A percentile compares a stretch with the other conserved stretches of the same genome.
These are phyloP conservation scores for Spongilla lacustris DNA, from an alignment of 37 sponge, comb jelly and placozoan species.

Conservation along the genomic window DNA sequence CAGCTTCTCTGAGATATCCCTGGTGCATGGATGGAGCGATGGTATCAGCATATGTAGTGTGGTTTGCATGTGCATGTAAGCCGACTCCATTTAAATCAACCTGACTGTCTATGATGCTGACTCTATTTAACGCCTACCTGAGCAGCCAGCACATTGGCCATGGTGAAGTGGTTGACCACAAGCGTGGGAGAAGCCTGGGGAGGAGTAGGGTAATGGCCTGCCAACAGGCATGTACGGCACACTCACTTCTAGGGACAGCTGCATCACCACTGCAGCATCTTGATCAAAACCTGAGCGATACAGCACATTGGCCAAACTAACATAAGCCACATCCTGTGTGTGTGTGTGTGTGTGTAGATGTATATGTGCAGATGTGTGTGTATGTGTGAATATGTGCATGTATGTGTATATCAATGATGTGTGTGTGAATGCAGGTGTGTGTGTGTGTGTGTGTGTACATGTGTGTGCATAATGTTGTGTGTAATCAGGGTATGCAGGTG, in stretches of 20 bases:
- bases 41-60: no score
- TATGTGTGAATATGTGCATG: background rate
- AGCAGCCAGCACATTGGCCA: conserved; percentile 72
- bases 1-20: conserved; percentile 51
- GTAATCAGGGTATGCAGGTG: no score
- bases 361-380: background rate
- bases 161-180: conserved; percentile 73
- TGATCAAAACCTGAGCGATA: conserved; percentile 62
- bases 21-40: background rate
- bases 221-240: background rate
- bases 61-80: no score
- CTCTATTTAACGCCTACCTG: no score
- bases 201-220: background rate
- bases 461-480: background rate
- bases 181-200: conserved; percentile 53
- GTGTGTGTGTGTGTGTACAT: no score
- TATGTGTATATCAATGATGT: no score
- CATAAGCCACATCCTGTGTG: conserved; percentile 77
- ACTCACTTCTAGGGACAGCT: conserved; percentile 67
- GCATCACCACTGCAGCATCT: conserved; percentile 71
- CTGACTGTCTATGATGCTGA: no score
- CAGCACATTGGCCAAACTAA: conserved; percentile 84
- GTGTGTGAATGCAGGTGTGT: no score
- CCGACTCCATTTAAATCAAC: no score
- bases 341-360: background rate